Evolutionary conservation across 1,140 invertebrate species (phyloP).

Genomic region (Olivierus martensii): DNA sequence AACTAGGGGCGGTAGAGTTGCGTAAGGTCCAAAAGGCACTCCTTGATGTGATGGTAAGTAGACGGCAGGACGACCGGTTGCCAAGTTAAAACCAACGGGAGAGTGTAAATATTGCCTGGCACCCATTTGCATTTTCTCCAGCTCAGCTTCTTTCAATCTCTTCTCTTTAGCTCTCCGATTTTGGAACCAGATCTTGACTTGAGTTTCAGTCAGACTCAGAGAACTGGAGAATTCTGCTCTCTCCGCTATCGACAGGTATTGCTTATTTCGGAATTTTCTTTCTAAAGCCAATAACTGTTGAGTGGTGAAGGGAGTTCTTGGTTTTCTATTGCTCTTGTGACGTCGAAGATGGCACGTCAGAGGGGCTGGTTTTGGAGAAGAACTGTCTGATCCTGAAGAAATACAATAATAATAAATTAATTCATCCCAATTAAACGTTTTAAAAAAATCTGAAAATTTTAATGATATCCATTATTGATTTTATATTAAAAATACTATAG

Average conservation of each 20-base stretch:
- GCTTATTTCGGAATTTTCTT: slow-evolving; percentile 90
- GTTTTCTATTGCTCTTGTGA: slow-evolving; percentile 93
- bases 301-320: slow-evolving; percentile 92
- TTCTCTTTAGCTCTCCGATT: slow-evolving; percentile 43
- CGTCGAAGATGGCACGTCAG: slow-evolving; percentile 83
- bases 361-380: slow-evolving; percentile 22
- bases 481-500: too few species aligned
- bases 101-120: slow-evolving; percentile 1
- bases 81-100: too few species aligned
- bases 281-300: slow-evolving; percentile 88
- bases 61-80: too few species aligned
- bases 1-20: slow-evolving; percentile 6
- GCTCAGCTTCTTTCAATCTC: slow-evolving; percentile 32
- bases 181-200: slow-evolving; percentile 33
- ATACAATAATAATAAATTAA: background rate
- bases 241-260: slow-evolving; percentile 93
- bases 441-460: too few species aligned
- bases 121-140: slow-evolving; percentile 34
- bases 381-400: slow-evolving; percentile 6
- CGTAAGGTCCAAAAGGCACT: slow-evolving; percentile 1
- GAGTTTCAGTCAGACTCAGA: slow-evolving; percentile 84
- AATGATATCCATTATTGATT: too few species aligned
- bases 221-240: slow-evolving; percentile 91
- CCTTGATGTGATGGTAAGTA: too few species aligned
- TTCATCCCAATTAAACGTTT: too few species aligned